phyloP scores from a whole-genome alignment of 2,797 vertebrate species.

The Pipistrellus pipistrellus region DNA sequence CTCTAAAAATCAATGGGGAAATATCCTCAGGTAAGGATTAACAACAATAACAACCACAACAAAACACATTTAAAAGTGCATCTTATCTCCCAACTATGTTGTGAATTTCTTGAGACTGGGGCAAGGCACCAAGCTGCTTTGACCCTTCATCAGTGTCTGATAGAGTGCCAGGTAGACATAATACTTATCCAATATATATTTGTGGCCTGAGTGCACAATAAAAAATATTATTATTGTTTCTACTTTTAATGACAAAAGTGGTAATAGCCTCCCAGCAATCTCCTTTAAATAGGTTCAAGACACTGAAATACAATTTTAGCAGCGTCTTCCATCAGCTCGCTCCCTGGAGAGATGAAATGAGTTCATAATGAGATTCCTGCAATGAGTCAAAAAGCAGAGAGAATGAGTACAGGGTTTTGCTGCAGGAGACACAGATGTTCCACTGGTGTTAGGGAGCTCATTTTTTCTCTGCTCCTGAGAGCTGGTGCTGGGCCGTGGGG shows the following conservation, averaged over 20 bases:
- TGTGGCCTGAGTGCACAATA: conserved; percentile 49
- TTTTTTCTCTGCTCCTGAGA: not conserved
- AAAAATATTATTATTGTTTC: conserved; percentile 76
- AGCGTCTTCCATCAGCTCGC: conserved; percentile 78
- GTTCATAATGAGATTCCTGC: conserved; percentile 82
- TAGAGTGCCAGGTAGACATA: not conserved
- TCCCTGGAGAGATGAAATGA: conserved; percentile 81
- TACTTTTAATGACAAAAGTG: conserved; percentile 74
- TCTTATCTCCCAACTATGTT: not conserved
- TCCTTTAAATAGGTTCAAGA: conserved; percentile 81
- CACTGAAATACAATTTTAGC: conserved; percentile 81
- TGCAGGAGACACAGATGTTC: conserved; percentile 60
- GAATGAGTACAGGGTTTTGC: conserved; percentile 35
- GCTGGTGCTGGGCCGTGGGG: not conserved
- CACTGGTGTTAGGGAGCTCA: not conserved
- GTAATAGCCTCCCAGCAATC: conserved; percentile 82
- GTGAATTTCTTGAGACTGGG: conserved; percentile 24
- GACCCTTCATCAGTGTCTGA: not conserved
- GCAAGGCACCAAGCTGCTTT: not conserved
- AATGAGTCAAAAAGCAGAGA: conserved; percentile 73
- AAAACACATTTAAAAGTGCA: too few relatives aligned
- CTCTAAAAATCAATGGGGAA: too few relatives aligned
- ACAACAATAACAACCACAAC: too few relatives aligned
- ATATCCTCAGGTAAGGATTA: too few relatives aligned
- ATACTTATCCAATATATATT: conserved; percentile 63